Evolutionary conservation across 2,888 invertebrate species (phyloP).

Genomic region (Chironomus riparius): DNA sequence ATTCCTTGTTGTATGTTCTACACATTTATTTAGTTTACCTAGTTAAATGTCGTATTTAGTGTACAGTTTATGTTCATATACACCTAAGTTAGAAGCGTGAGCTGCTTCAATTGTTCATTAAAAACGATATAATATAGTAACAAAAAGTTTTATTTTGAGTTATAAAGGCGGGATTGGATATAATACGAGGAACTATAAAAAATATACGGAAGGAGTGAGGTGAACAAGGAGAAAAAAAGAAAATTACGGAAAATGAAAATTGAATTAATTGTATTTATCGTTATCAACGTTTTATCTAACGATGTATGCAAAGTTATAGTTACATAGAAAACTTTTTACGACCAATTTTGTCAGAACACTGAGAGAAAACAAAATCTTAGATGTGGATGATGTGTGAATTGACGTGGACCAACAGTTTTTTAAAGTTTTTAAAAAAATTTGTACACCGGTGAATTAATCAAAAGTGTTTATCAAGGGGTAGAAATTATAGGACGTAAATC

Average conservation of each 20-base stretch:
- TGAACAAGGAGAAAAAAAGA: not conserved
- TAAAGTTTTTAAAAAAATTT: too few species aligned
- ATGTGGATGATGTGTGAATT: too few species aligned
- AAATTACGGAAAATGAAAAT: not conserved
- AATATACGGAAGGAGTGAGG: not conserved
- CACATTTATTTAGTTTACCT: not conserved
- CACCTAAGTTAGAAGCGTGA: not conserved
- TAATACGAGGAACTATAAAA: not conserved
- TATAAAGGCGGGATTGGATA: not conserved
- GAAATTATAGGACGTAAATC: too few species aligned
- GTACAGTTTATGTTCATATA: not conserved
- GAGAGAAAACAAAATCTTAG: too few species aligned
- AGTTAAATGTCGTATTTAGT: not conserved
- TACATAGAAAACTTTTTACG: too few species aligned
- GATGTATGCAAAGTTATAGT: not conserved
- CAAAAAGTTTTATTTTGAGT: too few species aligned
- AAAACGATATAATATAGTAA: not conserved
- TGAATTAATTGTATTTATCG: not conserved
- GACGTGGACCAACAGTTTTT: too few species aligned
- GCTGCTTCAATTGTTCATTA: not conserved
- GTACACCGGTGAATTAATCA: too few species aligned
- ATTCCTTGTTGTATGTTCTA: not conserved
- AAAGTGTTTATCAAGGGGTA: too few species aligned
- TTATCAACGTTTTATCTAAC: not conserved
- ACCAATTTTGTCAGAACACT: too few species aligned